Evolutionary conservation across 2,888 invertebrate genomes (phyloP), one percentile per base, ranked within the genome.

Genomic region (Hetaerina titia): DNA sequence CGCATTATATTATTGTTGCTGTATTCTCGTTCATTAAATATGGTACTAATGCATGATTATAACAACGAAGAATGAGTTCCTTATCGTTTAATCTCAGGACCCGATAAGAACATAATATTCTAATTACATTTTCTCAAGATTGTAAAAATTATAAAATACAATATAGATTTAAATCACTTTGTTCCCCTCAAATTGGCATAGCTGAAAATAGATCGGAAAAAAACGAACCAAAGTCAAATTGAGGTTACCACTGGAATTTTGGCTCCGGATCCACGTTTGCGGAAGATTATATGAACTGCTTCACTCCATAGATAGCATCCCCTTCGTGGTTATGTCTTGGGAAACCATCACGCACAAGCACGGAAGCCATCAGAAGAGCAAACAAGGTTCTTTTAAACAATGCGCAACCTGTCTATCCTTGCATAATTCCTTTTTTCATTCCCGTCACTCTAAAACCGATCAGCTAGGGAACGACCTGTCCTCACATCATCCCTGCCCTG

Each of bases 391-490:
- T 31, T 81, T 11, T 31, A 81, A 81, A 31, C 81, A 31, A 31
- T 6, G 81, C 81, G 31, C 13, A 19, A 31, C 1, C 81, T 31
- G 11, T 31, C 81, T 31, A 81, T 81, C 81, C 8, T 15, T 8
- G 69, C 4, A 17, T 31, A 81, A 31, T 69, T 6, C 81, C 81
- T 25, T 81, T 31, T 69, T 69, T n/a, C 69, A 25, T 81, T 81
- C 81, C 11, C 81, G 25, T 81, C 81, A 31, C 81, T 81, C 81
- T 25, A 22, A 31, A 22, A 31, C 45, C 81, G 81, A 81, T 81
- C 81, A 81, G n/a, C 81, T 31, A 81, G 81, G 81, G 15, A 81
- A 81, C 81, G 81, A 81, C 25, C 81, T 81, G 81, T 81, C 81
- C 81, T 81, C 81, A 81, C 81, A 81, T 31, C 81, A 81, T 81